Evolutionary conservation across 2,888 invertebrate species (phyloP), one percentile per base, ranked within the genome.

Genomic region (Cepaea hortensis): DNA sequence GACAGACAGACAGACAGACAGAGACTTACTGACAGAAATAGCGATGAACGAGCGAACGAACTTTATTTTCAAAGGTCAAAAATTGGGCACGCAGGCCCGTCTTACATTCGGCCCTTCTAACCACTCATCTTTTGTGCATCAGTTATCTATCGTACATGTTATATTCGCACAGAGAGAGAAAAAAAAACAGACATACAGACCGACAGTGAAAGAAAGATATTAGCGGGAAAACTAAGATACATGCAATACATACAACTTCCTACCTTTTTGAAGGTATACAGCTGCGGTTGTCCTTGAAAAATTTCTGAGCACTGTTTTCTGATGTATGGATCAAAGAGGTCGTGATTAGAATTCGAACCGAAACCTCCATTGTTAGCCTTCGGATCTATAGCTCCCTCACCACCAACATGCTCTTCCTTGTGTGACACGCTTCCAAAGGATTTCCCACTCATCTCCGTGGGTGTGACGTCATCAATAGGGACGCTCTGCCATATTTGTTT

Each of bases 401-500:
- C 72, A 20, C 81, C 73, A 13, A 65, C 76, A 23, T 48, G 55
- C 23, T 68, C 82, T 3, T 68, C 76, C 15, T 81, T 80, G 7
- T 35, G 72, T 1, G 79, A 55, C 23, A 73, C 76, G 65, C 82
- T 77, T 20, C 84, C 79, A 5, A 84, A 70, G 35, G 85, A 85
- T 81, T 89, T 88, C 35, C 85, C 88, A 20, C 72, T 83, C 35
- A 84, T 85, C 7, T 88, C 89, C 6, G 81, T 87, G n/a, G 88
- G 84, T 23, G 87, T 86, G 61, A 88, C 80, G 75, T 90, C 90
- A 50, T 90, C 90, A 15, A 86, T 88, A 3, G 90, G 90, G 50
- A 90, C 89, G 77, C 90, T 90, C 65, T 90, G 90, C 90, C 90
- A 90, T 35, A 90, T 81, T 86, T 90, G 90, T 48, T 90, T 90